Conservation (phyloP, 2,888 invertebrate genomes). For the Eucera pruinosa region DNA sequence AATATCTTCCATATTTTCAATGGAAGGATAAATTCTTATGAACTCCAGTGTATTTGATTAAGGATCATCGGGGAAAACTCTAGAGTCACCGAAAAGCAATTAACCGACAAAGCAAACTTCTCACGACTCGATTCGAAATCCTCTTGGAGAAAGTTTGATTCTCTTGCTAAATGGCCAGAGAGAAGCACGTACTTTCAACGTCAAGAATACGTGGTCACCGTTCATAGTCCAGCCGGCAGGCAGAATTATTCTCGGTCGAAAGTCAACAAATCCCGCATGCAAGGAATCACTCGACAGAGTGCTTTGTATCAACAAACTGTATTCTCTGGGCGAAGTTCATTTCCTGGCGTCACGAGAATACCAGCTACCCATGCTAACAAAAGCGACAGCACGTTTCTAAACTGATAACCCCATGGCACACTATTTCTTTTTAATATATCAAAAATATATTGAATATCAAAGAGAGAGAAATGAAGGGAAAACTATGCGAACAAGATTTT, state of each 20-base stretch:
- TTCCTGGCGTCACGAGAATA: constrained; percentile 36
- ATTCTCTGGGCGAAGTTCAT: constrained; percentile 20
- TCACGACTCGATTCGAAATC: not conserved
- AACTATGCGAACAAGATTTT: not conserved
- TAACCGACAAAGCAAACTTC: not conserved
- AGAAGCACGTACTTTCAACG: constrained; percentile 1
- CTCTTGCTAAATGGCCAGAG: not conserved
- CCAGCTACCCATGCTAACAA: not conserved
- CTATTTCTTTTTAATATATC: not conserved
- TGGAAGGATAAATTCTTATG: too few species aligned
- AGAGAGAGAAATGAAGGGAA: too few species aligned
- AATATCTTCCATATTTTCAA: too few species aligned
- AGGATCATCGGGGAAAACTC: too few species aligned
- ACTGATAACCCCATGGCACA: not conserved
- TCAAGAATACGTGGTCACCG: constrained; percentile 15
- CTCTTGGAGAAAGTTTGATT: too few species aligned
- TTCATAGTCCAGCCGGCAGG: constrained; percentile 4
- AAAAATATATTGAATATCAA: too few species aligned
- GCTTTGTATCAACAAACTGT: constrained; percentile 31
- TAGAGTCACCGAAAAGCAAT: constrained; percentile 13
- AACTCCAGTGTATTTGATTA: too few species aligned
- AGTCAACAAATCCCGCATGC: constrained; percentile 36
- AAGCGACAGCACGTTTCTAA: not conserved
- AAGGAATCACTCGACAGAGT: constrained; percentile 16
- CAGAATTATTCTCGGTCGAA: constrained; percentile 21